Evolutionary conservation across 2,113 vertebrate genomes (phyloP).

Genomic region (Zeus faber): DNA sequence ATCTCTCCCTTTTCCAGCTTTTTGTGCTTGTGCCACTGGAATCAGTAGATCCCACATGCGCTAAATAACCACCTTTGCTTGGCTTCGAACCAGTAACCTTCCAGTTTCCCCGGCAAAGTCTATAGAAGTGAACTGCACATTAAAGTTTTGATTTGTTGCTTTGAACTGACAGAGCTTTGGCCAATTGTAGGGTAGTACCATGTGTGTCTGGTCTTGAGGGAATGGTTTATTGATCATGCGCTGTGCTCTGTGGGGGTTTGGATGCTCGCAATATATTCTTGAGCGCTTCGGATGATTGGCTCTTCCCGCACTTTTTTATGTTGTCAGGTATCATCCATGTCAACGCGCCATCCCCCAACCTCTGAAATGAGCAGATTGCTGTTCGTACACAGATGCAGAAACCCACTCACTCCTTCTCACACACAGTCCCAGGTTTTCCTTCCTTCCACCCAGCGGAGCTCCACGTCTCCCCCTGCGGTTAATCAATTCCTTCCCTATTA

Average conservation of each 20-base stretch:
- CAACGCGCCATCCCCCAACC: background rate
- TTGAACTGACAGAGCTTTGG: background rate
- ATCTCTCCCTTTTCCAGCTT: conserved; percentile 23
- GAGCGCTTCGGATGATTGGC: background rate
- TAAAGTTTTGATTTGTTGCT: background rate
- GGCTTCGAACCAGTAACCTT: too few relatives aligned
- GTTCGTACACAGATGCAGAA: background rate
- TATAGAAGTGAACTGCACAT: background rate
- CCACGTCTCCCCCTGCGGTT: conserved; percentile 12
- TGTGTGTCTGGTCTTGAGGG: conserved; percentile 35
- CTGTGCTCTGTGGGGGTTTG: conserved; percentile 19
- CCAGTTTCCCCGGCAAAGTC: too few relatives aligned
- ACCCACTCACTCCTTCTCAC: background rate
- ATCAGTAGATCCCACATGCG: too few relatives aligned
- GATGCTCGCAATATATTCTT: conserved; percentile 11
- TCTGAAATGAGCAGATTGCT: background rate
- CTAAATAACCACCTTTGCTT: too few relatives aligned
- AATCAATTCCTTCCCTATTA: conserved; percentile 28
- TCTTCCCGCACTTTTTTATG: background rate
- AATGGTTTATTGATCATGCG: conserved; percentile 43
- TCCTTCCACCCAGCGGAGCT: background rate
- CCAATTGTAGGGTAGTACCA: background rate
- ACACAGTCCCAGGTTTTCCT: background rate
- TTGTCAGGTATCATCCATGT: background rate
- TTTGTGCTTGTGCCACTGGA: too few relatives aligned